These are phyloP conservation scores for Todus mexicanus DNA, from an alignment of 2,797 vertebrate genomes.

Conservation along the genomic window DNA sequence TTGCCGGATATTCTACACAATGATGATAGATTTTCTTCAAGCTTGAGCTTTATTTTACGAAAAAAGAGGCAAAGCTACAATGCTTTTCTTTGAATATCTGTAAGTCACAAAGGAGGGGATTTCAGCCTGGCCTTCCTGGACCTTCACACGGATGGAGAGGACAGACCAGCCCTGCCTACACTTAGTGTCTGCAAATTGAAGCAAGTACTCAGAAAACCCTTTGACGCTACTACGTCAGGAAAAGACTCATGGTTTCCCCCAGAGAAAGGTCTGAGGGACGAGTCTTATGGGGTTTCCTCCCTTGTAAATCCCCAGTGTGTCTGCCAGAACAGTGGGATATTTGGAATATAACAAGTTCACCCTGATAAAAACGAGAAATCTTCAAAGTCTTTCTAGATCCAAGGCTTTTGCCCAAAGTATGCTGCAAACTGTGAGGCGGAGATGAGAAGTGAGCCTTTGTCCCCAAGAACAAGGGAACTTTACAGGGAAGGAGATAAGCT, in stretches of 20 bases:
- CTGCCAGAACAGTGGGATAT: background rate
- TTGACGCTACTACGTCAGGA: background rate
- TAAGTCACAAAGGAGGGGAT: background rate
- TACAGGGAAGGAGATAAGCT: background rate
- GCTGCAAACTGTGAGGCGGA: background rate
- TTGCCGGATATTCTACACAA: background rate
- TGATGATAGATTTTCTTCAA: background rate
- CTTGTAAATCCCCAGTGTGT: background rate
- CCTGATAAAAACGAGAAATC: background rate
- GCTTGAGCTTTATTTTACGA: background rate
- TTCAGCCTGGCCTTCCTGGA: background rate
- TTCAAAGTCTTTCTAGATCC: background rate
- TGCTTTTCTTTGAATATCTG: background rate
- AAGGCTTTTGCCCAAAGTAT: background rate
- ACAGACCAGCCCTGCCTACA: background rate
- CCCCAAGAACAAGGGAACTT: background rate
- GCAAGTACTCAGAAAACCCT: background rate
- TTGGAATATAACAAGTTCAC: background rate
- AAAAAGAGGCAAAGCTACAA: background rate
- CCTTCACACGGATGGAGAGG: background rate
- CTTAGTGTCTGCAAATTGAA: background rate
- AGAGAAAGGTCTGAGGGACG: background rate
- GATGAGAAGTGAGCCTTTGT: background rate
- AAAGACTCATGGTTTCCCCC: background rate
- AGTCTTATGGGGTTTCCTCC: background rate